A percentile compares a stretch with the other conserved stretches of the same genome.
These are phyloP conservation scores for Melanocharis versteri DNA, from an alignment of 2,113 vertebrate genomes.

Conservation along the genomic window DNA sequence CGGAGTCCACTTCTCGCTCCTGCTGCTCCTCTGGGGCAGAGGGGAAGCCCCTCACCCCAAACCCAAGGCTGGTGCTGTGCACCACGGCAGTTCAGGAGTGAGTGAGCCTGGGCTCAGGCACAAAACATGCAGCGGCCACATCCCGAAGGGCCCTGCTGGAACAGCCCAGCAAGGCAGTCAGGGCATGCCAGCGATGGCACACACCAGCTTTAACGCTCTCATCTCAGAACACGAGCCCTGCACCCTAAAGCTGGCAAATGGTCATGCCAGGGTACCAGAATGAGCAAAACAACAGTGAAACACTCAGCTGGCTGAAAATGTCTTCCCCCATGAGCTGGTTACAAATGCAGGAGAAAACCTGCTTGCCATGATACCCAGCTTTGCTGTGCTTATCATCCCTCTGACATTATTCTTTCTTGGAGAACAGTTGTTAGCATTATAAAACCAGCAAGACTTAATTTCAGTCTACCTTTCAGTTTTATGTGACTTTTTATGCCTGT, in stretches of 20 bases:
- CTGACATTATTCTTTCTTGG: not conserved
- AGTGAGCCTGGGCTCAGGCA: not conserved
- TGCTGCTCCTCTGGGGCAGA: not conserved
- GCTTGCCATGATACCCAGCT: not conserved
- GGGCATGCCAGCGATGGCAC: fast-evolving
- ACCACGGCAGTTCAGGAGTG: not conserved
- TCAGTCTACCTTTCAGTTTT: constrained; percentile 9
- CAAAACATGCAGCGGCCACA: fast-evolving
- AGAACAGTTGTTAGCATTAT: not conserved
- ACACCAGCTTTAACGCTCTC: fast-evolving
- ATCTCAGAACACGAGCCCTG: not conserved
- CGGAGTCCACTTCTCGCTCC: not conserved
- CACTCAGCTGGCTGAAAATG: not conserved
- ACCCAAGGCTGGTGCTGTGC: not conserved
- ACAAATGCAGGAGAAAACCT: not conserved
- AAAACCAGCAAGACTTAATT: constrained; percentile 6
- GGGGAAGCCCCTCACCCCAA: not conserved
- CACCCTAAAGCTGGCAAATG: not conserved
- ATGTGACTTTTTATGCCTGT: not conserved
- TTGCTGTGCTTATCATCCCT: not conserved
- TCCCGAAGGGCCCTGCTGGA: not conserved
- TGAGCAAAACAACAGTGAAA: not conserved
- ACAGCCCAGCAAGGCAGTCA: not conserved
- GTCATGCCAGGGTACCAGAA: not conserved
- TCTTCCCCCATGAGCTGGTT: not conserved